Evolutionary conservation across 2,888 invertebrate species (phyloP), one percentile per base, ranked within the genome.

Genomic region (Acronicta aceris): DNA sequence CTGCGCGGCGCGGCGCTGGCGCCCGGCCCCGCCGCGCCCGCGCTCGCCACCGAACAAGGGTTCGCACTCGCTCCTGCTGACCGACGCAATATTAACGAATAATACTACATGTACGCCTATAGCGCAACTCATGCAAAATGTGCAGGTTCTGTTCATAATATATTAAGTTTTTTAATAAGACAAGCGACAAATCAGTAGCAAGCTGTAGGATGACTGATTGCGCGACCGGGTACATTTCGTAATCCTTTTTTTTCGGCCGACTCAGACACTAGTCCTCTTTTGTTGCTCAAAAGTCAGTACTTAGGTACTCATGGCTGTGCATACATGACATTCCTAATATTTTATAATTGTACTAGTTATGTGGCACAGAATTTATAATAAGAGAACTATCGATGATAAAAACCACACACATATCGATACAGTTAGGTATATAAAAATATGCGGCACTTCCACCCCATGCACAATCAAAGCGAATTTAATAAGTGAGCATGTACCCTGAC

Each of bases 401-500:
- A 64, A 68, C 21, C 21, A 21, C 21, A 21, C 21, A 3, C 21
- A 21, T 21, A 21, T 42, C 59, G 54, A 43, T 45, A 57, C 52
- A 59, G 62, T 69, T 62, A 50, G 48, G 62, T 38, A 66, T 70
- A 78, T 50, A 70, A 62, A 70, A 62, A 74, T 69, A 71, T 60
- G 70, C 70, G 63, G 68, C 61, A 70, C 78, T 76, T 82, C 86
- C 87, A 88, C 83, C 89, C 89, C 91, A 91, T 93, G 93, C 93
- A 91, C 81, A 84, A 83, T 78, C 76, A 79, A 81, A 86, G 89
- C 87, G 78, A 82, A 83, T 76, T 80, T 78, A 84, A 80, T 78
- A 83, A 82, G 71, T 79, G 73, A 77, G 74, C 64, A 59, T 75
- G 86, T 94, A 93, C 94, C 90, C 95, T 95, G 85, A 90, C 88